Base-by-base conservation (phyloP, 2,888 invertebrate genomes). In the Epiblema foenella region DNA sequence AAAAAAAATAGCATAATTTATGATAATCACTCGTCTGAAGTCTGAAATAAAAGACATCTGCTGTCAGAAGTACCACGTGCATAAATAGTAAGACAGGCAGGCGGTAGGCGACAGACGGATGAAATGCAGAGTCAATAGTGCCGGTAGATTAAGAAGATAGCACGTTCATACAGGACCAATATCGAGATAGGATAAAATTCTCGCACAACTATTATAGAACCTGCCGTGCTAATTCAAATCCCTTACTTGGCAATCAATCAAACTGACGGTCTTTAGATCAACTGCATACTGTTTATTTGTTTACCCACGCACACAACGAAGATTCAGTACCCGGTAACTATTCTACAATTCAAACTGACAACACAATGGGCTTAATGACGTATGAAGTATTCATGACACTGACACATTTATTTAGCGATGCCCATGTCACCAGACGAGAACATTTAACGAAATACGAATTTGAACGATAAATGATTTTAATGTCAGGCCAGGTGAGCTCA, bases 351-450 rank as follows among this genome's bases (percentile, higher is more conserved):
- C 57, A 67, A 72, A 58, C 64, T 33, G 52, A 72, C 70, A 70
- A 56, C 70, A 70, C 70, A 70, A 66, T 70, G 46, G 65, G 37
- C 59, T 58, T 54, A 46, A 46, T 60, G 65, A 37, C 58, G 49
- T 29, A 54, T 69, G 69, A 59, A 64, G 39, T 39, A 51, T 51
- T 64, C 12, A 69, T 39, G 52, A n/a, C 58, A 69, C 39, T 46
- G 12, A 63, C 56, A 63, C 24, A 49, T 64, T 49, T 64, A 49
- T 64, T 49, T 64, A 39, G 51, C 54, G 15, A 20, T 46, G 51
- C 24, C 42, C 10, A 42, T 17, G 33, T 20, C 4, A 56, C 62
- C 68, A 18, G 15, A 20, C 37, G 1, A 33, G 12, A 46, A 68
- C 59, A 29, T 24, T 68, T 46, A 62, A 9, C 46, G 52, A 29